Conservation (phyloP, 2,888 invertebrate species). For the Drosophila parthenogenetica region DNA sequence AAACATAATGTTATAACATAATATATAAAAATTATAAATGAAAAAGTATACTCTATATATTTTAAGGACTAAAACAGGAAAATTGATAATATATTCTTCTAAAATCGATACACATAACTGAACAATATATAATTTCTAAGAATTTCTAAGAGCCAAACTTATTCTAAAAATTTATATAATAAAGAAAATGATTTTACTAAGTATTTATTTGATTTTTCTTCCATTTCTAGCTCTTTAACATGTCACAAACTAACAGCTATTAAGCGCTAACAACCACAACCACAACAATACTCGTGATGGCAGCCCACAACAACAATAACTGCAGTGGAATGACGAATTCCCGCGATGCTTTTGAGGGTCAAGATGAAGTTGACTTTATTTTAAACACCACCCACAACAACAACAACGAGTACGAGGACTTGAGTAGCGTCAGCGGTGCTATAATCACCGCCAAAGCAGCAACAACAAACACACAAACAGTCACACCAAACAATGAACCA, state of each 20-base stretch:
- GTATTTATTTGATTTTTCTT: not conserved
- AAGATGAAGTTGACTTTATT: constrained; percentile 84
- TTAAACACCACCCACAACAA: constrained; percentile 56
- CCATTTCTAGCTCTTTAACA: constrained; percentile 57
- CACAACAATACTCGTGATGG: constrained; percentile 39
- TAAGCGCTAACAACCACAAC: constrained; percentile 42
- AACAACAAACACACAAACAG: constrained; percentile 45
- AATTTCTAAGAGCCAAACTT: too few relatives aligned
- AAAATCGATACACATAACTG: too few relatives aligned
- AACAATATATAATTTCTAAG: too few relatives aligned
- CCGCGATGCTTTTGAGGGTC: constrained; percentile 35
- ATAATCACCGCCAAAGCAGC: constrained; percentile 63
- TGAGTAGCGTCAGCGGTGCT: constrained; percentile 56
- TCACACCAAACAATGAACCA: constrained; percentile 66
- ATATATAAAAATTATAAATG: too few relatives aligned
- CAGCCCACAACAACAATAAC: constrained; percentile 42
- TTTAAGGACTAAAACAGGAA: too few relatives aligned
- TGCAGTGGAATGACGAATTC: constrained; percentile 30
- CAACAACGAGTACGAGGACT: constrained; percentile 73
- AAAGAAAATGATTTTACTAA: not conserved
- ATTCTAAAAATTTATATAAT: too few relatives aligned
- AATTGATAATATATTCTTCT: too few relatives aligned
- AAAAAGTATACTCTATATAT: too few relatives aligned
- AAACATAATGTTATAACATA: too few relatives aligned
- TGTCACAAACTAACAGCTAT: constrained; percentile 54